Conservation (phyloP, 2,888 invertebrate species). For the Eilema griseolum region DNA sequence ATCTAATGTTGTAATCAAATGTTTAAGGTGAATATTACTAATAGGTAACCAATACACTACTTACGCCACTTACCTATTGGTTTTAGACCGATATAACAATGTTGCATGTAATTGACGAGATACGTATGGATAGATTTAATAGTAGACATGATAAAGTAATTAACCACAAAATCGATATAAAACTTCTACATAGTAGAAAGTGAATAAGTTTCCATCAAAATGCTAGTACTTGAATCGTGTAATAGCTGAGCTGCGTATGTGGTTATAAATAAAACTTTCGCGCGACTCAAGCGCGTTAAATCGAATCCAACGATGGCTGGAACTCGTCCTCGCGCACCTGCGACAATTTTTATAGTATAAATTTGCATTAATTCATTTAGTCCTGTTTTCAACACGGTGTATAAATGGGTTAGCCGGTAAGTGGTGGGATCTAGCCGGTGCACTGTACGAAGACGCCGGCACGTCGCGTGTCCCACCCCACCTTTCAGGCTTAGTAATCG, state of each 20-base stretch:
- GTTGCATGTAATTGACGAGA: neutral
- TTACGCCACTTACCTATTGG: too few relatives aligned
- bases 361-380: conserved; percentile 87
- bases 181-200: conserved; percentile 8
- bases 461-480: conserved; percentile 52
- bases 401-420: conserved; percentile 87
- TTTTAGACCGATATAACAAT: neutral
- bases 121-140: neutral
- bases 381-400: conserved; percentile 82
- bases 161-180: neutral
- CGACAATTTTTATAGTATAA: conserved; percentile 87
- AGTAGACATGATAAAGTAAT: conserved; percentile 7
- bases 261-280: conserved; percentile 84
- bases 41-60: too few relatives aligned
- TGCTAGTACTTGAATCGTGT: conserved; percentile 55
- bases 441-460: conserved; percentile 46
- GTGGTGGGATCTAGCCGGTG: conserved; percentile 77
- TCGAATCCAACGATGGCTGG: conserved; percentile 82
- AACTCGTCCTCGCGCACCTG: conserved; percentile 85
- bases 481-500: conserved; percentile 54
- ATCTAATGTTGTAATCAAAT: too few relatives aligned
- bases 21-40: too few relatives aligned
- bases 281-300: conserved; percentile 82
- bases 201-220: conserved; percentile 39
- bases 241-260: conserved; percentile 67